These are phyloP conservation scores for Smithornis capensis DNA, from an alignment of 2,113 vertebrate genomes.

Conservation along the genomic window DNA sequence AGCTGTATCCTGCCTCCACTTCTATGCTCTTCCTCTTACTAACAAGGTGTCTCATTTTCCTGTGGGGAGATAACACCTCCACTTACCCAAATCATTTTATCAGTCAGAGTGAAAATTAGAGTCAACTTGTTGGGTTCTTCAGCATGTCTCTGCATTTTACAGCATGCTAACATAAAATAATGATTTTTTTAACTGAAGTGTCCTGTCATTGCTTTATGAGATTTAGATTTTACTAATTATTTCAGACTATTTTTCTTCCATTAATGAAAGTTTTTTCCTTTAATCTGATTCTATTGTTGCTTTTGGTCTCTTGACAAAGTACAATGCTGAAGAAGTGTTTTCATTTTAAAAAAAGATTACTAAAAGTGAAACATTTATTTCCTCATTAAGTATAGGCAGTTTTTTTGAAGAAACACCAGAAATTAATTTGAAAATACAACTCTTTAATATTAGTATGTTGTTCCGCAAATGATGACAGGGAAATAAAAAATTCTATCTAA, in stretches of 20 bases:
- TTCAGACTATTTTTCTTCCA: conserved; percentile 16
- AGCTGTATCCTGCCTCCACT: background rate
- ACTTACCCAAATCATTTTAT: conserved; percentile 7
- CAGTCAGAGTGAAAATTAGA: background rate
- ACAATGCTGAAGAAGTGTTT: background rate
- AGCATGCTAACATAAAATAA: conserved; percentile 23
- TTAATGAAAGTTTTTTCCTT: background rate
- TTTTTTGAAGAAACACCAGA: background rate
- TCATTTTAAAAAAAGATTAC: background rate
- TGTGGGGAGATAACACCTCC: background rate
- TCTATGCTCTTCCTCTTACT: background rate
- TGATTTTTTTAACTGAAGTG: conserved; percentile 6
- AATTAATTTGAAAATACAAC: conserved; percentile 4
- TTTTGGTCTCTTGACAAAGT: conserved; percentile 3
- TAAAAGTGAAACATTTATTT: background rate
- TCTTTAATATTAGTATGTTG: background rate
- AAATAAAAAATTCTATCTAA: background rate
- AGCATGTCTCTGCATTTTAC: conserved; percentile 14
- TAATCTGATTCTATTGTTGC: conserved; percentile 8
- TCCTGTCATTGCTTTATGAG: background rate
- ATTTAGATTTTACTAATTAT: conserved; percentile 29
- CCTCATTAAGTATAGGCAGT: background rate
- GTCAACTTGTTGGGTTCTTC: conserved; percentile 5
- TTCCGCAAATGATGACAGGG: background rate
- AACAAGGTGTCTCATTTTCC: background rate